Evolutionary conservation across 2,888 invertebrate species (phyloP), one percentile per base, ranked within the genome.

Genomic region (Capitulum mitella): DNA sequence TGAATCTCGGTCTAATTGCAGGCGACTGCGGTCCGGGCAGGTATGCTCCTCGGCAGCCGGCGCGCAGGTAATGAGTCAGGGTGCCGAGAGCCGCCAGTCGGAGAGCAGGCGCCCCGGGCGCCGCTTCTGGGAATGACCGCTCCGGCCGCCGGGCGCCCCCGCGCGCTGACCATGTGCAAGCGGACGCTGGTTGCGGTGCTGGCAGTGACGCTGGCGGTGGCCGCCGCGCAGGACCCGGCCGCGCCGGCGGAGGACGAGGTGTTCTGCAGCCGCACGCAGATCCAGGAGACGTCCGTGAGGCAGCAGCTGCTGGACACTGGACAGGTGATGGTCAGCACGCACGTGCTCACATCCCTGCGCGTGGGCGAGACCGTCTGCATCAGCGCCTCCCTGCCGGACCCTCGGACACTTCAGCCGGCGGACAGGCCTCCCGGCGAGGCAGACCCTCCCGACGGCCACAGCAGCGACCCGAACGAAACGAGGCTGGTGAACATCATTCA

Each of bases 211-310:
- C 10, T 26, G n/a, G n/a, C 40, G 2, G 22, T 12, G 46, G 19
- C 32, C 22, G 8, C 29, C 32, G 34, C 70, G 54, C 5, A n/a
- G 19, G 54, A 26, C 54, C 10, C 54, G 5, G 54, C 54, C n/a
- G 70, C 70, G 16, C 19, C 26, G 26, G 37, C 74, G 22, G 40
- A 26, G 22, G n/a, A 14, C 10, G 58, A n/a, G n/a, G 48, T 48
- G 43, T 76, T 76, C 76, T 76, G 76, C 76, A 76, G 76, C 46
- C 76, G 76, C 29, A 76, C 46, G 16, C 76, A 76, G 46, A 46
- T 76, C 29, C 76, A 76, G 48, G 76, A 76, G 76, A 46, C 76
- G 46, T 14, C 46, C 16, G 76, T 76, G 32, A 46, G 48, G 16
- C 46, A 76, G 46, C 46, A 32, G 14, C 76, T 43, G 46, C 76